These are phyloP conservation scores for Chloroceryle amazona DNA, from an alignment of 2,797 vertebrate genomes.

Conservation along the genomic window DNA sequence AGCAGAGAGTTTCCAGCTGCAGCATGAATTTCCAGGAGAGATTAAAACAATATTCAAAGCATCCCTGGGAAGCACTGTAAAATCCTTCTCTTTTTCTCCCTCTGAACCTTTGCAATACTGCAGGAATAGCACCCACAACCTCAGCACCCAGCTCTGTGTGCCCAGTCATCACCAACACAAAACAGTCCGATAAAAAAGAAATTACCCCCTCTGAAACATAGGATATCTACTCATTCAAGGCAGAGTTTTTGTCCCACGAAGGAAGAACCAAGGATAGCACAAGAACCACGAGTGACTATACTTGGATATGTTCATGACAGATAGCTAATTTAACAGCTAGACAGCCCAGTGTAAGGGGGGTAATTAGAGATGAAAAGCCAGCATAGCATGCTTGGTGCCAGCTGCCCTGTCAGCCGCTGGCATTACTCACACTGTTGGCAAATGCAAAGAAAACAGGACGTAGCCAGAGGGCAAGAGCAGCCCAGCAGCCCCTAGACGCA, in stretches of 20 bases:
- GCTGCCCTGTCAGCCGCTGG: conserved; percentile 36
- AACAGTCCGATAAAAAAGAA: neutral
- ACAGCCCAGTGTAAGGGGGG: neutral
- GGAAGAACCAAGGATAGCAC: neutral
- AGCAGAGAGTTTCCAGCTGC: neutral
- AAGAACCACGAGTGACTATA: neutral
- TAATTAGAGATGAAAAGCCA: conserved; percentile 61
- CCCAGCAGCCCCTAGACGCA: neutral
- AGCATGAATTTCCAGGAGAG: neutral
- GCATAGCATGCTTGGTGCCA: conserved; percentile 14
- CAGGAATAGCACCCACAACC: neutral
- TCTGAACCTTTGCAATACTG: neutral
- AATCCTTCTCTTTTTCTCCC: neutral
- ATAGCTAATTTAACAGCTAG: conserved; percentile 11
- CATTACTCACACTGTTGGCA: conserved; percentile 43
- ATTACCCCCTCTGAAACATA: neutral
- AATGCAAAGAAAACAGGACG: conserved; percentile 46
- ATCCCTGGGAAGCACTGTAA: neutral
- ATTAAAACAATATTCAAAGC: neutral
- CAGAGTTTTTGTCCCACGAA: neutral
- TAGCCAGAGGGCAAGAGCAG: conserved; percentile 6
- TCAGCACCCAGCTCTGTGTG: neutral
- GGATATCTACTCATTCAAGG: neutral
- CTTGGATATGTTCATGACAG: neutral
- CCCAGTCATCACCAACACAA: neutral